phyloP scores from a whole-genome alignment of 2,113 vertebrate genomes.

The Ailuropoda melanoleuca region DNA sequence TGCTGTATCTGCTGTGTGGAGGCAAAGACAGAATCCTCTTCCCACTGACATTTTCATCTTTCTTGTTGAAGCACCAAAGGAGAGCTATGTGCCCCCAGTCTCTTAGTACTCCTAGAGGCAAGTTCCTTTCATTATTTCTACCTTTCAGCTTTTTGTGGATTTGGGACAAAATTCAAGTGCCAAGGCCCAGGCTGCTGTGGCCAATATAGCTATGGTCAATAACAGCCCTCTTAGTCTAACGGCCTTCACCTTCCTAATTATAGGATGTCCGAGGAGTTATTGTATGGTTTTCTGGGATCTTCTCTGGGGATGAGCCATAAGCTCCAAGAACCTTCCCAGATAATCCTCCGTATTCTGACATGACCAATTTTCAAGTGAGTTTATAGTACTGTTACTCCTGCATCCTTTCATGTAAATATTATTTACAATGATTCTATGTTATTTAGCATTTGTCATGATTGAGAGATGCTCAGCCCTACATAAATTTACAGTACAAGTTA shows the following conservation, averaged over 20 bases:
- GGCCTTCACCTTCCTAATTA: background rate
- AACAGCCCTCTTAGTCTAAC: background rate
- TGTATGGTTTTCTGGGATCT: background rate
- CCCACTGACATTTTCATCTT: background rate
- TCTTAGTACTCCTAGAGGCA: background rate
- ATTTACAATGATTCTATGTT: background rate
- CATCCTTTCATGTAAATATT: conserved; percentile 5
- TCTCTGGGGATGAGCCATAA: background rate
- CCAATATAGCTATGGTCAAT: background rate
- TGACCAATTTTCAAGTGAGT: conserved; percentile 9
- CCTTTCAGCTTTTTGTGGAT: background rate
- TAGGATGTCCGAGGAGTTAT: background rate
- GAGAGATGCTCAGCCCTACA: background rate
- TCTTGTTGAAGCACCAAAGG: background rate
- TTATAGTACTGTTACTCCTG: background rate
- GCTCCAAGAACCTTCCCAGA: background rate
- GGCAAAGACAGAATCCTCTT: background rate
- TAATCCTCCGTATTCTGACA: background rate
- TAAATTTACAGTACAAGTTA: background rate
- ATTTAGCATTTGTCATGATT: conserved; percentile 34
- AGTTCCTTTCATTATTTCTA: background rate
- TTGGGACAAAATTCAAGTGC: background rate
- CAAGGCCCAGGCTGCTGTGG: background rate
- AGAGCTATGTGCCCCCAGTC: background rate
- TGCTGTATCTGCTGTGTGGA: background rate